Evolutionary conservation across 1,140 invertebrate species (phyloP).

Genomic region (Steinernema khuongi): DNA sequence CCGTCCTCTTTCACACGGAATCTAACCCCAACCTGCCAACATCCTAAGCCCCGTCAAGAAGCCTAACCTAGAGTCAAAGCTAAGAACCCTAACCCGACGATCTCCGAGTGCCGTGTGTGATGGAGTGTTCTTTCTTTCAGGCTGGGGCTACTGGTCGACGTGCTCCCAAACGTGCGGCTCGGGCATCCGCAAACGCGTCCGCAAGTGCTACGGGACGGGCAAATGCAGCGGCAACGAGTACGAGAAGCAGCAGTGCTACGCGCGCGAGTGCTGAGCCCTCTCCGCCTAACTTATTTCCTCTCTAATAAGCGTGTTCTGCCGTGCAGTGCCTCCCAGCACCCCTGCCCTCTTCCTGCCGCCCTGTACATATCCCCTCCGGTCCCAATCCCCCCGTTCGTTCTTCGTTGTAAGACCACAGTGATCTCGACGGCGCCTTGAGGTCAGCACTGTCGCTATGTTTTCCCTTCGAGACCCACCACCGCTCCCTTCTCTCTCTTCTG

Average conservation of each 20-base stretch:
- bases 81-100: no score
- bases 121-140: slow-evolving; percentile 46
- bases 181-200: slow-evolving; percentile 50
- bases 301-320: slow-evolving; percentile 16
- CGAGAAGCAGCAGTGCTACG: slow-evolving; percentile 45
- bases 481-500: not conserved
- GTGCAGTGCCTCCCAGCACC: not conserved
- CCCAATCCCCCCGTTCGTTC: not conserved
- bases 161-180: slow-evolving; percentile 51
- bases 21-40: no score
- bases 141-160: slow-evolving; percentile 57
- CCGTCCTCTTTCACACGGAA: no score
- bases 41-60: no score
- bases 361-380: not conserved
- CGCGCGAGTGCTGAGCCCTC: slow-evolving; percentile 18
- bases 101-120: not conserved
- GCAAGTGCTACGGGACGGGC: slow-evolving; percentile 56
- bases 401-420: slow-evolving; percentile 12
- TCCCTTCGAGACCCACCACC: not conserved
- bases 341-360: not conserved
- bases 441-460: slow-evolving; percentile 12
- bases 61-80: no score
- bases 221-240: slow-evolving; percentile 48
- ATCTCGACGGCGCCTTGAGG: slow-evolving; percentile 8
- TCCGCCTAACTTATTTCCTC: not conserved